These are phyloP conservation scores for Ptiloglossa arizonensis DNA, from an alignment of 1,140 invertebrate genomes.

Conservation along the genomic window DNA sequence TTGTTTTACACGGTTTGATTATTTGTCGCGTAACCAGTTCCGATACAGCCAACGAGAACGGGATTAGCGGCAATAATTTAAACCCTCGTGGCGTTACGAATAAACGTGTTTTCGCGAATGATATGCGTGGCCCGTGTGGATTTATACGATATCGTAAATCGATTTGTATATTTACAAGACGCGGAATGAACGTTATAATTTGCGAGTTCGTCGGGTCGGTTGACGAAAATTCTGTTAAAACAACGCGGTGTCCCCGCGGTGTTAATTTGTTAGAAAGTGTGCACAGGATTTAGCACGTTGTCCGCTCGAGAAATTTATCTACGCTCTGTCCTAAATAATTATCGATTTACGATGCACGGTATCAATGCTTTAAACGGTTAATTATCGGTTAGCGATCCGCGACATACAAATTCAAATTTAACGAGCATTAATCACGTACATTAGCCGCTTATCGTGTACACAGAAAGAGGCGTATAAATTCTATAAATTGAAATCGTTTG, in stretches of 20 bases:
- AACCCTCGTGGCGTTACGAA: background rate
- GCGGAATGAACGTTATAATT: background rate
- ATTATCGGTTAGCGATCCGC: background rate
- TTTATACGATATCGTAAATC: background rate
- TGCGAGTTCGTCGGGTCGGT: too few species aligned
- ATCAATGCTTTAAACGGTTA: background rate
- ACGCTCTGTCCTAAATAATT: background rate
- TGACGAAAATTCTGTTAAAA: too few species aligned
- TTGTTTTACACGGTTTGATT: conserved; percentile 18
- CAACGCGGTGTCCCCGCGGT: too few species aligned
- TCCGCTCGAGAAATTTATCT: background rate
- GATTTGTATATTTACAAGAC: background rate
- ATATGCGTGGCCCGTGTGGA: conserved; percentile 6
- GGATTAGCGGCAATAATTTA: background rate
- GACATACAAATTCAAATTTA: background rate
- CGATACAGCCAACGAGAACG: conserved; percentile 1
- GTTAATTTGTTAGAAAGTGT: background rate
- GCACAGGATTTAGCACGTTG: too few species aligned
- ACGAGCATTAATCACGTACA: background rate
- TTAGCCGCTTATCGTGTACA: background rate
- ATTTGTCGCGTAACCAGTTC: conserved; percentile 18
- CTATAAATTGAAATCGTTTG: too few species aligned
- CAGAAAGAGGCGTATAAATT: background rate
- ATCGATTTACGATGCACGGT: background rate
- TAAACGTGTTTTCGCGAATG: background rate